Conservation (phyloP, 2,888 invertebrate species). For the Pinctada fucata region DNA sequence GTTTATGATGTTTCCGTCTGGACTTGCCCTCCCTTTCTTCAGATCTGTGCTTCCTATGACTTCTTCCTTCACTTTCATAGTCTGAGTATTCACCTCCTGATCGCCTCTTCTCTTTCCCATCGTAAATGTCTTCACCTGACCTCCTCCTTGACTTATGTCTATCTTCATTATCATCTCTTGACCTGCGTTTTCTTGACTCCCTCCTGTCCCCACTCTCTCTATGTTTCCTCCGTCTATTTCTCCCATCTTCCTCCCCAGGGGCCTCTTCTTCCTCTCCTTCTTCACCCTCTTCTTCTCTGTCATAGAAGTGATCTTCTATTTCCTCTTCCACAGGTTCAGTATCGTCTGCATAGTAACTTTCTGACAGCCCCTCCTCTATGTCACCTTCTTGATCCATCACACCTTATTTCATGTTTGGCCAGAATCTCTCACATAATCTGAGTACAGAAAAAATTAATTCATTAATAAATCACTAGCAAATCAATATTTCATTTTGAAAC, state of each 20-base stretch:
- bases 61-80: slow-evolving; percentile 22
- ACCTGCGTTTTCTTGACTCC: slow-evolving; percentile 15
- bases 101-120: neutral
- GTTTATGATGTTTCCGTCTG: slow-evolving; percentile 1
- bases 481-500: neutral
- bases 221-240: slow-evolving; percentile 17
- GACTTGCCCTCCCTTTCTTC: slow-evolving; percentile 25
- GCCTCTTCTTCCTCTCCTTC: slow-evolving; percentile 31
- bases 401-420: neutral
- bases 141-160: slow-evolving; percentile 3
- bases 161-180: slow-evolving; percentile 7
- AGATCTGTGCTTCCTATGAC: slow-evolving; percentile 11
- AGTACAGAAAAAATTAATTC: neutral
- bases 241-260: slow-evolving; percentile 27
- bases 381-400: slow-evolving; percentile 16
- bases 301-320: slow-evolving; percentile 2
- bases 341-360: slow-evolving; percentile 25
- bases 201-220: slow-evolving; percentile 9
- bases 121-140: neutral
- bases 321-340: slow-evolving; percentile 21
- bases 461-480: neutral
- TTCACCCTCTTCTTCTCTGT: slow-evolving; percentile 15
- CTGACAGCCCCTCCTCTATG: slow-evolving; percentile 10
- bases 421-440: neutral
- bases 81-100: slow-evolving; percentile 24